Conservation (phyloP, 1,140 invertebrate species). For the Paraescarpia echinospica region DNA sequence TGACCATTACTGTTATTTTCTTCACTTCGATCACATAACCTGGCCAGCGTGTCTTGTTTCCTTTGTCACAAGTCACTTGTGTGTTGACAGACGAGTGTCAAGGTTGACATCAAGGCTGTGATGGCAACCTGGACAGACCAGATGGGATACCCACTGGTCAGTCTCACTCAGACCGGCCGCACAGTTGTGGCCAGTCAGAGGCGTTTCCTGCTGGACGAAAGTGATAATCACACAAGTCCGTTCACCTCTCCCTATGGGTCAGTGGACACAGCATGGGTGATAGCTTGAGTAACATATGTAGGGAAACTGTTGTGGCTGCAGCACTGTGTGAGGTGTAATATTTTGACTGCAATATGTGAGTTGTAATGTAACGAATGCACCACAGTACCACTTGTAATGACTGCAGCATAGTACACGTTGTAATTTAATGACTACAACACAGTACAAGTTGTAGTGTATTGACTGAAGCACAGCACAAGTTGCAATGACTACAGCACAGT, state of each 20-base stretch:
- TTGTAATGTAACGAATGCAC: too few species aligned
- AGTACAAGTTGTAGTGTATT: too few species aligned
- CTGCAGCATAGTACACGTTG: too few species aligned
- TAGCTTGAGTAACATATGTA: not conserved
- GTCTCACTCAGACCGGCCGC: constrained; percentile 66
- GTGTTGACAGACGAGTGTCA: constrained; percentile 9
- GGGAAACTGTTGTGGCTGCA: too few species aligned
- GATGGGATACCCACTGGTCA: constrained; percentile 41
- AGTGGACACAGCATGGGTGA: not conserved
- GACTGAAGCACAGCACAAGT: too few species aligned
- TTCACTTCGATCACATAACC: not conserved
- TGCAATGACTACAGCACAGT: too few species aligned
- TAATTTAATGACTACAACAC: too few species aligned
- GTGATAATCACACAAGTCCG: not conserved
- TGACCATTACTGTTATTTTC: not conserved
- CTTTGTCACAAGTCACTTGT: not conserved
- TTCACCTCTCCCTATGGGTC: constrained; percentile 15
- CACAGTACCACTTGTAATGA: too few species aligned
- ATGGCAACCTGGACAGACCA: constrained; percentile 43
- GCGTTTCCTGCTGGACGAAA: constrained; percentile 37
- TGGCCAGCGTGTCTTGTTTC: not conserved
- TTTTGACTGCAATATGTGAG: too few species aligned
- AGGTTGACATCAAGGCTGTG: constrained; percentile 30
- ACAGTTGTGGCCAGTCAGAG: constrained; percentile 66
- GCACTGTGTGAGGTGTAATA: too few species aligned